Percentiles rank a stretch among this genome's conserved stretches.
Conservation (phyloP, 53 echinoderm and acorn worm genomes). For the Paracentrotus lividus region DNA sequence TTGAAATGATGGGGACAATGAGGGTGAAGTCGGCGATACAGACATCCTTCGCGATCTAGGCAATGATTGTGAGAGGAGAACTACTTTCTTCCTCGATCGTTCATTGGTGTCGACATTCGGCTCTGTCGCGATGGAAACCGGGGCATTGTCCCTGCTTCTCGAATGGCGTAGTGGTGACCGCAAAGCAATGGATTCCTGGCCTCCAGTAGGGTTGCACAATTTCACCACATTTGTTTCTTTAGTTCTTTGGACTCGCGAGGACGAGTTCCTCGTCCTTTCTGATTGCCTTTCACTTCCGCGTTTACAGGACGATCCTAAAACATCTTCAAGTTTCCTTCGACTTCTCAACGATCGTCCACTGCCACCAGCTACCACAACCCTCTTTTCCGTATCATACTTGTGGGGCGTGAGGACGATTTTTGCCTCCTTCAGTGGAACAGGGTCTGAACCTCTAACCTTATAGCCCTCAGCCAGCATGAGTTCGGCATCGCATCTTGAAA, state of each 20-base stretch:
- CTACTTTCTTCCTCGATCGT: slow-evolving; percentile 44
- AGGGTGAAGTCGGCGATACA: slow-evolving; percentile 42
- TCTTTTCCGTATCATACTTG: slow-evolving; percentile 78
- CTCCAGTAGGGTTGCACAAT: slow-evolving; percentile 30
- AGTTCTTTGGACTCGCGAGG: slow-evolving; percentile 29
- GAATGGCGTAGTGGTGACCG: background rate
- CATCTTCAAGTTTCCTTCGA: slow-evolving; percentile 22
- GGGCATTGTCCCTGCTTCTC: background rate
- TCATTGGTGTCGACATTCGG: background rate
- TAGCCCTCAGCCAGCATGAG: slow-evolving; percentile 93
- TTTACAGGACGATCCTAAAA: background rate
- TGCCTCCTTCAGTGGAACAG: slow-evolving; percentile 75
- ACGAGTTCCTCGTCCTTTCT: slow-evolving; percentile 24
- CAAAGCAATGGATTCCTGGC: slow-evolving; percentile 7
- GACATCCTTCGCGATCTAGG: slow-evolving; percentile 25
- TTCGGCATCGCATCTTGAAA: slow-evolving; percentile 89
- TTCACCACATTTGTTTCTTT: slow-evolving; percentile 56
- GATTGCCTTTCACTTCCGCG: background rate
- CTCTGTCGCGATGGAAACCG: background rate
- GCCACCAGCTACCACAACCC: slow-evolving; percentile 70
- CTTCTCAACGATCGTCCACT: slow-evolving; percentile 19
- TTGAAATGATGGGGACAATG: background rate
- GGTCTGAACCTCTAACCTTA: slow-evolving; percentile 64
- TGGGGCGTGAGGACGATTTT: slow-evolving; percentile 84
- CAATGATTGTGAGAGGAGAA: slow-evolving; percentile 44